Percentiles rank a stretch among this genome's conserved stretches.
Evolutionary conservation across 2,888 invertebrate species (phyloP).

Genomic region (Hermodice carunculata): DNA sequence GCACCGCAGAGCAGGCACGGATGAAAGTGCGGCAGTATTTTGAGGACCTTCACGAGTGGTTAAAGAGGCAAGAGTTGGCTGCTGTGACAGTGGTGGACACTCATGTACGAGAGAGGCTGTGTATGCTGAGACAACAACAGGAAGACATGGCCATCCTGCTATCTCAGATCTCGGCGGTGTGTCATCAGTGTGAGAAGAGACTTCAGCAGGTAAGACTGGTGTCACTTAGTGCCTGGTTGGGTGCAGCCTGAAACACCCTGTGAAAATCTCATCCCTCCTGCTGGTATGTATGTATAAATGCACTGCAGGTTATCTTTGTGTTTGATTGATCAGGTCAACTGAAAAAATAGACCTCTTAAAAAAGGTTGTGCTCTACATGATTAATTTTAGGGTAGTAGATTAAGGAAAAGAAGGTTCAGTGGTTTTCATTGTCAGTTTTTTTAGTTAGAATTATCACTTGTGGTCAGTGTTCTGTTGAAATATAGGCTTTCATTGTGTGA

Average conservation of each 20-base stretch:
- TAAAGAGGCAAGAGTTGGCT: conserved; percentile 73
- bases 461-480: too few relatives aligned
- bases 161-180: conserved; percentile 73
- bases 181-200: conserved; percentile 73
- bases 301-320: conserved; percentile 1
- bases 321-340: too few relatives aligned
- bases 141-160: conserved; percentile 73
- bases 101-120: conserved; percentile 73
- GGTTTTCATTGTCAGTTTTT: too few relatives aligned
- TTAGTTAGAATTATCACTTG: too few relatives aligned
- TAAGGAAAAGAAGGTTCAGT: too few relatives aligned
- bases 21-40: conserved; percentile 73
- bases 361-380: too few relatives aligned
- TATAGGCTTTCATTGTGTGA: too few relatives aligned
- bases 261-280: too few relatives aligned
- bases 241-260: too few relatives aligned
- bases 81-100: conserved; percentile 74
- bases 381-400: too few relatives aligned
- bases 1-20: conserved; percentile 71
- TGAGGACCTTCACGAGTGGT: conserved; percentile 71
- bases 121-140: conserved; percentile 73
- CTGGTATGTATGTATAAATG: too few relatives aligned
- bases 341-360: too few relatives aligned
- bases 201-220: conserved; percentile 67
- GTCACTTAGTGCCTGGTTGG: background rate